Base-by-base conservation (phyloP, 2,113 vertebrate genomes). In the Ceratotherium simum region DNA sequence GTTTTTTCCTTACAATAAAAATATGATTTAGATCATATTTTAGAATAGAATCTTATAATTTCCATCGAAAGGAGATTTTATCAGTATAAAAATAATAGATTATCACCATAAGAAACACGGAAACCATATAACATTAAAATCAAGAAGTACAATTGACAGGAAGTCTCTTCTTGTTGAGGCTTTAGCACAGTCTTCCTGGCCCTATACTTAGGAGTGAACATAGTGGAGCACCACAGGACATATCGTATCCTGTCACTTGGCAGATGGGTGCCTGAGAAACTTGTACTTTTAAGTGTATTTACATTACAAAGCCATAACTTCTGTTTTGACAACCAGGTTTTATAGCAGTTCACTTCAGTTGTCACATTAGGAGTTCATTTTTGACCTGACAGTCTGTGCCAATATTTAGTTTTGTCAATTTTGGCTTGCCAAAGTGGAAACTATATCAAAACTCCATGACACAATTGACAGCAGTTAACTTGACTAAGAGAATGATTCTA, bases 321-420 rank as follows among this genome's bases (percentile, higher is more conserved):
- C 29, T 48, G 42, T 94, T 93, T 88, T 95, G 97, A 83, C 51
- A 86, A n/a, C 31, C 51, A 79, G 62, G n/a, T 69, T 95, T 87
- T 65, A 13, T 69, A 84, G 69, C 29, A 46, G 25, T 79, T 91
- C 54, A 84, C 60, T 48, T 85, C 31, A 51, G 46, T 85, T 93
- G 65, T 95, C 81, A 83, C 9, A 86, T 91, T 27, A 83, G 17
- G 33, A 90, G 36, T 90, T 82, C 83, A 60, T 70, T 91, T 94
- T 88, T 93, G 70, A 95, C 85, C 84, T 60, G 81, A 73, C 29
- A 65, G 25, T 83, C 31, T 86, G 7, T 60, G 54, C 46, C 79
- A 97, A 90, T 67, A 31, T 91, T 94, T 93, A 65, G 29, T 92
- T 96, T 90, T 95, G 54, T 76, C 90, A 97, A 90, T 58, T 94